Conservation (phyloP, 1,140 invertebrate species). For the Patella vulgata region DNA sequence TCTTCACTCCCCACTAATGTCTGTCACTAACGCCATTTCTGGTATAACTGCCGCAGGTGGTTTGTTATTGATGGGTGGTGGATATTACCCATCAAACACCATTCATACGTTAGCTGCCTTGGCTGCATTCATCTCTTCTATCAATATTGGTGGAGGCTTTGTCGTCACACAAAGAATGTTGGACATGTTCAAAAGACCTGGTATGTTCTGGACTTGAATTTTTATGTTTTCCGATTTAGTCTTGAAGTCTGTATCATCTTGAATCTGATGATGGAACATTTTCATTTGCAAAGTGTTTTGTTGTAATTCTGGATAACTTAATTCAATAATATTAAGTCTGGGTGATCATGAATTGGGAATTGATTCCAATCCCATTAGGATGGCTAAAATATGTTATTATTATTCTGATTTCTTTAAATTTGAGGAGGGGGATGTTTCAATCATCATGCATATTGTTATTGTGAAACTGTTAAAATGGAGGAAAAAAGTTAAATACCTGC, state of each 20-base stretch:
- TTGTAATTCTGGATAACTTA: too few relatives aligned
- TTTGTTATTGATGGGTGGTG: slow-evolving; percentile 82
- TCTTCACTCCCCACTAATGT: slow-evolving; percentile 91
- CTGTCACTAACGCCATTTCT: slow-evolving; percentile 91
- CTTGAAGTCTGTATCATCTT: neutral
- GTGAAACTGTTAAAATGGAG: too few relatives aligned
- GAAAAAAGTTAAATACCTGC: too few relatives aligned
- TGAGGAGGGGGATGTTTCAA: too few relatives aligned
- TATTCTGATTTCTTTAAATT: too few relatives aligned
- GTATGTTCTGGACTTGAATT: slow-evolving; percentile 62
- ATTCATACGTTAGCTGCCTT: slow-evolving; percentile 78
- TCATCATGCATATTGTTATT: too few relatives aligned
- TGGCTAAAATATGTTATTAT: too few relatives aligned
- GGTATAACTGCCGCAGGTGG: slow-evolving; percentile 92
- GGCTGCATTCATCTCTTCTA: slow-evolving; percentile 87
- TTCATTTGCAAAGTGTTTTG: too few relatives aligned
- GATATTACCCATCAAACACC: slow-evolving; percentile 77
- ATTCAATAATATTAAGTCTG: too few relatives aligned
- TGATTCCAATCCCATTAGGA: too few relatives aligned
- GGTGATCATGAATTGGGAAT: too few relatives aligned
- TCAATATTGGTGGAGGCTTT: slow-evolving; percentile 93
- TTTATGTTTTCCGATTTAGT: neutral
- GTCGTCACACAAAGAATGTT: slow-evolving; percentile 90
- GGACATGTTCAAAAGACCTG: slow-evolving; percentile 87
- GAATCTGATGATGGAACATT: neutral